Evolutionary conservation across 2,797 vertebrate genomes (phyloP).

Genomic region (Hoplostethus atlanticus): DNA sequence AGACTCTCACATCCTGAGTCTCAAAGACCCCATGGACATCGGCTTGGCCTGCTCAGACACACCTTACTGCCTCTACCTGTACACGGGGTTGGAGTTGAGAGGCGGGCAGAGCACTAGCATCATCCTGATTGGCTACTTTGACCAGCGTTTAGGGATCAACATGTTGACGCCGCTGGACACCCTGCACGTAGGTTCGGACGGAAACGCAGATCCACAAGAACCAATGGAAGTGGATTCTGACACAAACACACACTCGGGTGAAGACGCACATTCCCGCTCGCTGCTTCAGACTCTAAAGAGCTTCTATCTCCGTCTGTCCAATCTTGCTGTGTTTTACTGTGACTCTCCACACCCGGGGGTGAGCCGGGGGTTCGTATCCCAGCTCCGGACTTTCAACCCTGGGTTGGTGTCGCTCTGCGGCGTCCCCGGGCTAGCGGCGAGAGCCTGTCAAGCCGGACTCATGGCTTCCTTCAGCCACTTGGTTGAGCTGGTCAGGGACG

Average conservation of each 20-base stretch:
- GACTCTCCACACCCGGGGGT: conserved; percentile 36
- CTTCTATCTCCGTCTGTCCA: conserved; percentile 57
- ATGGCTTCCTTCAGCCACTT: conserved; percentile 46
- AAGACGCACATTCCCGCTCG: conserved; percentile 10
- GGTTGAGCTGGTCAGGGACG: conserved; percentile 63
- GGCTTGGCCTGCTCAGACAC: conserved; percentile 35
- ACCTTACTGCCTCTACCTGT: conserved; percentile 82
- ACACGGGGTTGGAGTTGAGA: conserved; percentile 60
- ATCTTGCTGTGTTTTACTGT: conserved; percentile 75
- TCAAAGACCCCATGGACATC: conserved; percentile 45
- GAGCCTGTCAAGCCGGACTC: conserved; percentile 69
- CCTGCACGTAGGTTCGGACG: conserved; percentile 47
- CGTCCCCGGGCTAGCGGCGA: conserved; percentile 59
- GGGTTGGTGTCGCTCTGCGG: conserved; percentile 68
- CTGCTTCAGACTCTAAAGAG: conserved; percentile 59
- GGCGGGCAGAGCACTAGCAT: conserved; percentile 41
- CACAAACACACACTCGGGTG: fast-evolving
- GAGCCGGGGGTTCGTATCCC: conserved; percentile 29
- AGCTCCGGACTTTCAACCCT: conserved; percentile 57
- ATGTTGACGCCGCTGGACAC: conserved; percentile 69
- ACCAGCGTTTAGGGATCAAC: conserved; percentile 43
- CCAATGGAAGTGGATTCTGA: fast-evolving
- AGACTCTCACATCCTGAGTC: neutral
- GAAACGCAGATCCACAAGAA: neutral
- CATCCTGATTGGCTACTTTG: conserved; percentile 77